Conservation (phyloP, 2,888 invertebrate species). For the Morpho helenor region DNA sequence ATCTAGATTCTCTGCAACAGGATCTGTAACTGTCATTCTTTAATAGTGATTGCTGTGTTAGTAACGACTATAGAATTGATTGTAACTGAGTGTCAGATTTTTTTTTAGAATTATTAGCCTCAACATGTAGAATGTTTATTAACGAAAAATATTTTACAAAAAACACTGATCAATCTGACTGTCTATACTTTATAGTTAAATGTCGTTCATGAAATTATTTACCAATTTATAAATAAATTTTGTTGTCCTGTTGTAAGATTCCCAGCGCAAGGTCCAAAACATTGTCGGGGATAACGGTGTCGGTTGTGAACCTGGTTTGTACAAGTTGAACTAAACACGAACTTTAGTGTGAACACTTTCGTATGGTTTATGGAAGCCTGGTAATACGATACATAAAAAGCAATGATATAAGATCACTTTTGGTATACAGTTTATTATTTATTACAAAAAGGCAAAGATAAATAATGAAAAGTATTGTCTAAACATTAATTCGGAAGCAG, state of each 20-base stretch:
- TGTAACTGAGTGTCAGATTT: too few species aligned
- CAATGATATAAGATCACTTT: neutral
- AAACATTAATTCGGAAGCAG: neutral
- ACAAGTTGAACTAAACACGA: conserved; percentile 50
- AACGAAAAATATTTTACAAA: too few species aligned
- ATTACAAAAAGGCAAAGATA: too few species aligned
- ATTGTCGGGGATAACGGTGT: conserved; percentile 74
- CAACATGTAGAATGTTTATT: too few species aligned
- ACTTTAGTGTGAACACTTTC: conserved; percentile 46
- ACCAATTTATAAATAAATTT: conserved; percentile 44
- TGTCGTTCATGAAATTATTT: neutral
- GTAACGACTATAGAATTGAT: neutral
- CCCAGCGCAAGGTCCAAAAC: conserved; percentile 71
- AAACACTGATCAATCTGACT: too few species aligned
- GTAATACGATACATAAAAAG: conserved; percentile 26
- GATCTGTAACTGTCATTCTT: conserved; percentile 16
- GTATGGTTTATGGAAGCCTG: conserved; percentile 49
- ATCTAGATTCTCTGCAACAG: conserved; percentile 22
- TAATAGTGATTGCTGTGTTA: conserved; percentile 13
- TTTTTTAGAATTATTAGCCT: too few species aligned
- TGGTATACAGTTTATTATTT: too few species aligned
- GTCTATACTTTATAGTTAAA: too few species aligned
- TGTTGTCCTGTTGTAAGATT: conserved; percentile 68
- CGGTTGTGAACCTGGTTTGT: conserved; percentile 78
- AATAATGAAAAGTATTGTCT: neutral